Evolutionary conservation across 2,888 invertebrate genomes (phyloP).

Genomic region (Leptothorax acervorum): DNA sequence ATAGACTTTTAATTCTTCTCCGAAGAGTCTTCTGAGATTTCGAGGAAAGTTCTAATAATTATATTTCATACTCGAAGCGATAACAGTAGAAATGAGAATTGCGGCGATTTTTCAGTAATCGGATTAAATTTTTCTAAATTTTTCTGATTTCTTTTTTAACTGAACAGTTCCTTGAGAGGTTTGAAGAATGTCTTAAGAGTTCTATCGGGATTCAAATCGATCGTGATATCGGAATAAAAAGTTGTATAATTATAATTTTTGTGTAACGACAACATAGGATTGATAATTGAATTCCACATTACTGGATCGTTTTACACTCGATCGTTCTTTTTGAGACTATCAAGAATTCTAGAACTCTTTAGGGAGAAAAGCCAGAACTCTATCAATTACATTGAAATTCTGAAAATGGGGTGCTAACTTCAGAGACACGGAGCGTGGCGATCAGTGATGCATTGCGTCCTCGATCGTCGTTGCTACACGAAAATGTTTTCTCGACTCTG

Average conservation of each 20-base stretch:
- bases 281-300: background rate
- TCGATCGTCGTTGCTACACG: background rate
- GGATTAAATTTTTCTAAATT: background rate
- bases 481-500: slow-evolving; percentile 30
- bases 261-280: background rate
- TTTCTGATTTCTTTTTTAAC: background rate
- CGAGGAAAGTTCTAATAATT: background rate
- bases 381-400: slow-evolving; percentile 16
- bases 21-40: background rate
- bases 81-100: background rate
- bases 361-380: background rate
- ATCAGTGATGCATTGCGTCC: slow-evolving; percentile 23
- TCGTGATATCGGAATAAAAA: background rate
- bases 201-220: background rate
- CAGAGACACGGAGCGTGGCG: background rate
- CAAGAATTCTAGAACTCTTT: background rate
- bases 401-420: slow-evolving; percentile 6
- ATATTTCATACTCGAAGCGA: slow-evolving; percentile 1
- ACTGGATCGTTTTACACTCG: background rate
- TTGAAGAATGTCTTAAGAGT: background rate
- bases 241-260: background rate
- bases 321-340: background rate
- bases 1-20: background rate
- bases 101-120: background rate
- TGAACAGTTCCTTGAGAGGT: background rate